These are phyloP conservation scores for Exocentrus adspersus DNA, from an alignment of 2,888 invertebrate species.

Conservation along the genomic window DNA sequence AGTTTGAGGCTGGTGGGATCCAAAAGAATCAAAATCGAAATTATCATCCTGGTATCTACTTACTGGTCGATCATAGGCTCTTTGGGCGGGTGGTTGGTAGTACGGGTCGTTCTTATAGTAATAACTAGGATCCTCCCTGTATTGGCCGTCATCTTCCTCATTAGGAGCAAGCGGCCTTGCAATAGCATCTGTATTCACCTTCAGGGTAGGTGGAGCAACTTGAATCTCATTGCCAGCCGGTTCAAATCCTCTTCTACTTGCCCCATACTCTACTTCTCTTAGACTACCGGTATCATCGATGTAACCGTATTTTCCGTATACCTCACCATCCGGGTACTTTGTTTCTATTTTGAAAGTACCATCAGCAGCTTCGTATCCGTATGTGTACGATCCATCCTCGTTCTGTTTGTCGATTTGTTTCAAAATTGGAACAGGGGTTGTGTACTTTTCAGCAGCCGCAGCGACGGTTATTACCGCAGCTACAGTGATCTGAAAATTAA, in stretches of 20 bases:
- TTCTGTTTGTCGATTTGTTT: slow-evolving; percentile 88
- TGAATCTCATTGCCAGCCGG: slow-evolving; percentile 81
- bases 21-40: slow-evolving; percentile 22
- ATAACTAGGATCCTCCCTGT: slow-evolving; percentile 83
- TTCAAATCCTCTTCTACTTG: slow-evolving; percentile 82
- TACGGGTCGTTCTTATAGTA: slow-evolving; percentile 75
- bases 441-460: slow-evolving; percentile 63
- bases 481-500: slow-evolving; percentile 55
- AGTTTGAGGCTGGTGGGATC: slow-evolving; percentile 31
- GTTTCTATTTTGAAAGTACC: slow-evolving; percentile 90
- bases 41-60: slow-evolving; percentile 45
- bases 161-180: slow-evolving; percentile 66
- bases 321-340: slow-evolving; percentile 84
- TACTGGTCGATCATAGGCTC: slow-evolving; percentile 35
- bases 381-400: slow-evolving; percentile 89
- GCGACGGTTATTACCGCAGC: slow-evolving; percentile 54
- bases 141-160: slow-evolving; percentile 86
- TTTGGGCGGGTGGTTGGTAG: slow-evolving; percentile 40
- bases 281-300: slow-evolving; percentile 79
- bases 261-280: slow-evolving; percentile 87
- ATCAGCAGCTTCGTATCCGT: slow-evolving; percentile 88
- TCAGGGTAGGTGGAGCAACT: slow-evolving; percentile 82
- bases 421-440: slow-evolving; percentile 82
- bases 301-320: slow-evolving; percentile 91
- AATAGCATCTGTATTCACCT: slow-evolving; percentile 60